Conservation (phyloP, 2,113 vertebrate species). For the Hypomesus transpacificus region DNA sequence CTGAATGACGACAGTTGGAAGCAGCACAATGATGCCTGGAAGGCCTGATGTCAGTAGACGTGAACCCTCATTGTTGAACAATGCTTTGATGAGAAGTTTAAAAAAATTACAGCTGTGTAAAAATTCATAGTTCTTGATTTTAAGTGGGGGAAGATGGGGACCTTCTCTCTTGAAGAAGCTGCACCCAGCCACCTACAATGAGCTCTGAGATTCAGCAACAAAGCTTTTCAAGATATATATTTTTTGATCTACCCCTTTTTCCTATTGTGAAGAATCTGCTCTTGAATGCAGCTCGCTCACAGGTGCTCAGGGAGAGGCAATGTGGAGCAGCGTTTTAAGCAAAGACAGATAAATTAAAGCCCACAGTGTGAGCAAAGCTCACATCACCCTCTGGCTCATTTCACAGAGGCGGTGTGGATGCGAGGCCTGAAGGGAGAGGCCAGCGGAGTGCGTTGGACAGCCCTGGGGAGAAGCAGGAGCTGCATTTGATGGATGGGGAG, state of each 20-base stretch:
- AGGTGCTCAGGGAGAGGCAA: neutral
- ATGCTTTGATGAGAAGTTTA: neutral
- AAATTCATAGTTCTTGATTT: neutral
- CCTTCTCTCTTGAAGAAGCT: neutral
- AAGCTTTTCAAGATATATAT: neutral
- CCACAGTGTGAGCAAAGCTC: neutral
- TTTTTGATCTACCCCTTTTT: neutral
- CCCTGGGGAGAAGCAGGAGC: constrained; percentile 10
- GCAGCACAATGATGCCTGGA: neutral
- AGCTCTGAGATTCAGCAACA: neutral
- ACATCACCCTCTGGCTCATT: neutral
- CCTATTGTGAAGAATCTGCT: neutral
- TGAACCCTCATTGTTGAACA: neutral
- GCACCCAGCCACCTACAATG: neutral
- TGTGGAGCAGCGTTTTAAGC: neutral
- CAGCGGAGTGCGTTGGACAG: constrained; percentile 19
- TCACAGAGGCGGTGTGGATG: neutral
- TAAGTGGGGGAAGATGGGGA: neutral
- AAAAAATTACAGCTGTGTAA: neutral
- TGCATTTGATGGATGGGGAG: constrained; percentile 27
- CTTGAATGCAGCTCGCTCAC: neutral
- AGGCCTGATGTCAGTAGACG: neutral
- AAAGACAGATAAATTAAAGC: neutral
- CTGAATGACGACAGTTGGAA: neutral
- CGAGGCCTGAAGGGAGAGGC: constrained; percentile 13